Percentiles rank a stretch among this genome's conserved stretches.
These are phyloP conservation scores for Lucilia cuprina DNA, from an alignment of 1,140 invertebrate species.

Conservation along the genomic window DNA sequence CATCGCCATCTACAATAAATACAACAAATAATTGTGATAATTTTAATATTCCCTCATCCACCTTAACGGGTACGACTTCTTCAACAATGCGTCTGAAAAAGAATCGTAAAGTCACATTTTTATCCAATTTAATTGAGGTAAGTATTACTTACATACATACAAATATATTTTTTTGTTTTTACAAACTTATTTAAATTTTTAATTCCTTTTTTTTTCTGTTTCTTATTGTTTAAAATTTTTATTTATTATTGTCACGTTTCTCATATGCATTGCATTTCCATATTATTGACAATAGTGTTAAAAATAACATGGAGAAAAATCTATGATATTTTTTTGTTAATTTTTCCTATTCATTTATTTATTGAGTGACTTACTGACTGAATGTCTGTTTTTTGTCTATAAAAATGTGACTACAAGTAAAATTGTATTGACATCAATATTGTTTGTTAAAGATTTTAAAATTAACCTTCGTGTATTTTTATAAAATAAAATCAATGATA, in stretches of 20 bases:
- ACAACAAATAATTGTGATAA: conserved; percentile 39
- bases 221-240: not conserved
- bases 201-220: not conserved
- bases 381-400: not conserved
- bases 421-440: not conserved
- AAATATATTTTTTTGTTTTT: not conserved
- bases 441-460: not conserved
- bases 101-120: conserved; percentile 60
- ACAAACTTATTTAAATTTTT: not conserved
- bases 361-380: not conserved
- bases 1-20: not conserved
- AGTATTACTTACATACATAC: conserved; percentile 33
- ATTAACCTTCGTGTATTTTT: not conserved
- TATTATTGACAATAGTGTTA: conserved; percentile 5
- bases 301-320: not conserved
- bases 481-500: not conserved
- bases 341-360: not conserved
- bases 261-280: conserved; percentile 17
- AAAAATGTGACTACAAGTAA: not conserved
- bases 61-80: conserved; percentile 21
- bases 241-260: conserved; percentile 6
- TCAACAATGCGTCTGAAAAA: conserved; percentile 58
- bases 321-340: not conserved
- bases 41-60: conserved; percentile 16
- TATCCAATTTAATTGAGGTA: conserved; percentile 57